These are phyloP conservation scores for Nesogale talazaci DNA, from an alignment of 2,113 vertebrate species.

Conservation along the genomic window DNA sequence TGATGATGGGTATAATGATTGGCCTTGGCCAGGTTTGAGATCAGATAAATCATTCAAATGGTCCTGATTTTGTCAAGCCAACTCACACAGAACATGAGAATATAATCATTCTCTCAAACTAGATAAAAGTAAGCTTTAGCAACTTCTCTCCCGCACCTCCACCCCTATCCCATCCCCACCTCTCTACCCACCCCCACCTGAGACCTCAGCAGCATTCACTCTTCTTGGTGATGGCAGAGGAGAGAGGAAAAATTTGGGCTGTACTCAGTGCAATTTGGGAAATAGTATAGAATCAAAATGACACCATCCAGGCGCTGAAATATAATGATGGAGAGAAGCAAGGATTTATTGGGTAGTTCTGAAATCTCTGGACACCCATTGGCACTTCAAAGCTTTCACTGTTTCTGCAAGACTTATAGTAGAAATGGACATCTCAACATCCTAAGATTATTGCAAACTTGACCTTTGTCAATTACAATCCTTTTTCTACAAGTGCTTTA, in stretches of 20 bases:
- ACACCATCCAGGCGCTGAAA: neutral
- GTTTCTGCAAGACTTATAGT: neutral
- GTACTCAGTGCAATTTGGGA: neutral
- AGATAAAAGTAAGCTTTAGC: neutral
- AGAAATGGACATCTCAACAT: neutral
- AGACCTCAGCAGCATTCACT: neutral
- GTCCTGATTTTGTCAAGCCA: neutral
- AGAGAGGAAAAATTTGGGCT: neutral
- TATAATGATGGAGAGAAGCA: neutral
- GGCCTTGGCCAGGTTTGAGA: neutral
- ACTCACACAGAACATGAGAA: neutral
- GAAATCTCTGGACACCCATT: neutral
- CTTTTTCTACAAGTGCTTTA: neutral
- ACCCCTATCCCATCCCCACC: neutral
- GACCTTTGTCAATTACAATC: neutral
- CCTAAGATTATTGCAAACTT: neutral
- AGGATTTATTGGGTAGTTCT: neutral
- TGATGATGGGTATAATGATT: neutral
- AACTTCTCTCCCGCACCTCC: neutral
- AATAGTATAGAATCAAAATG: constrained; percentile 19
- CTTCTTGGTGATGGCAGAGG: neutral
- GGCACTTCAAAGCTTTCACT: neutral
- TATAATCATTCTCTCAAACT: neutral
- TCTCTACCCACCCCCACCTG: no score
- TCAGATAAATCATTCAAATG: neutral